Percentiles rank a stretch among this genome's conserved stretches.
phyloP scores from a whole-genome alignment of 2,888 invertebrate species.

The Cerceris rybyensis region DNA sequence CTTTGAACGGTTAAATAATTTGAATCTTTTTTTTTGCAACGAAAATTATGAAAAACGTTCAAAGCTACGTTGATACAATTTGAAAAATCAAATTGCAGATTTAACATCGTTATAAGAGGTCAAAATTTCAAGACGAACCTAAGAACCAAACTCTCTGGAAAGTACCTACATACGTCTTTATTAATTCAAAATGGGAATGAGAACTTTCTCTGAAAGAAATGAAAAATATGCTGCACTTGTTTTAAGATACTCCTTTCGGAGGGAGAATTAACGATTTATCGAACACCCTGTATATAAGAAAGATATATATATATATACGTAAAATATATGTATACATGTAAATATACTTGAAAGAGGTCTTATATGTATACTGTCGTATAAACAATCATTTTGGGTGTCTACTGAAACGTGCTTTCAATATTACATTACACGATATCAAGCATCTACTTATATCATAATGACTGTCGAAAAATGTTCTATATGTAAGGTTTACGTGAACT shows the following conservation, averaged over 20 bases:
- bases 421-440: conserved; percentile 26
- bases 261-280: background rate
- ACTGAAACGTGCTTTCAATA: conserved; percentile 49
- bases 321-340: conserved; percentile 28
- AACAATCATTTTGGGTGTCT: conserved; percentile 65
- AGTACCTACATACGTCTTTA: too few species aligned
- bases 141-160: too few species aligned
- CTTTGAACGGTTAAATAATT: too few species aligned
- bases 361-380: conserved; percentile 60
- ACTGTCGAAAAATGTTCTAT: background rate
- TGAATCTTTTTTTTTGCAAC: too few species aligned
- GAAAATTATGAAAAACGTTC: too few species aligned
- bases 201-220: too few species aligned
- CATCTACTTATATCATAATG: background rate
- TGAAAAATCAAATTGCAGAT: too few species aligned
- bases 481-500: conserved; percentile 24
- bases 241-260: background rate
- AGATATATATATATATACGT: conserved; percentile 24
- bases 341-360: conserved; percentile 53
- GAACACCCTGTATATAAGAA: conserved; percentile 32
- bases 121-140: too few species aligned
- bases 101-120: too few species aligned
- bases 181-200: too few species aligned
- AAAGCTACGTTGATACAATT: too few species aligned
- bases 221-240: background rate